Evolutionary conservation across 2,888 invertebrate genomes (phyloP).

Genomic region (Nomada ferruginata): DNA sequence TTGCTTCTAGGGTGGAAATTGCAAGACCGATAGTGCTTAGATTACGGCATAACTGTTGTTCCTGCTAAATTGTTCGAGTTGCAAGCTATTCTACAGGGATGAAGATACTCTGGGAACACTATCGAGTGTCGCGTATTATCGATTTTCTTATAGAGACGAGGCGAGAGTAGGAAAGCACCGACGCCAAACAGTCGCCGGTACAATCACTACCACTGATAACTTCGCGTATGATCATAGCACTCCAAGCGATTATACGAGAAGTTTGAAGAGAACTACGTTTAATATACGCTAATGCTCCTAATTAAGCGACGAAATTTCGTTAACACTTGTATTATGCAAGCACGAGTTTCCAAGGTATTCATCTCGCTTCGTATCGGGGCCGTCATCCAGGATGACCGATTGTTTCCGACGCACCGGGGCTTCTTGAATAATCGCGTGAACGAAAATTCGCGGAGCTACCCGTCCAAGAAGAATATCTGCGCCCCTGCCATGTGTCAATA

Average conservation of each 20-base stretch:
- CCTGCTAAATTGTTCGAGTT: too few relatives aligned
- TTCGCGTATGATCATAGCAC: too few relatives aligned
- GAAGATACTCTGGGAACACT: not conserved
- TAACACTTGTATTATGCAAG: not conserved
- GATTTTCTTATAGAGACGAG: too few relatives aligned
- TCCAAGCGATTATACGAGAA: too few relatives aligned
- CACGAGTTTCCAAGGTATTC: not conserved
- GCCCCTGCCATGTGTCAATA: conserved; percentile 4
- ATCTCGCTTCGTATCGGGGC: not conserved
- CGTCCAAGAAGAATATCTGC: conserved; percentile 20
- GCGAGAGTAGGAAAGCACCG: too few relatives aligned
- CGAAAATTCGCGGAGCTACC: not conserved
- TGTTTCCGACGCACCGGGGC: not conserved
- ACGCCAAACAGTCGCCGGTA: too few relatives aligned
- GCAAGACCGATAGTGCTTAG: too few relatives aligned
- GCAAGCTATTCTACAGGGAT: not conserved
- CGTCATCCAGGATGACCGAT: not conserved
- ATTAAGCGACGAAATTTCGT: not conserved
- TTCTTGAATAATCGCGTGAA: conserved; percentile 1
- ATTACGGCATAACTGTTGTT: too few relatives aligned
- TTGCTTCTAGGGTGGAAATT: too few relatives aligned
- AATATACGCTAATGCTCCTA: too few relatives aligned
- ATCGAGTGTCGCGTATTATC: not conserved
- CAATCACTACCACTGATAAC: too few relatives aligned
- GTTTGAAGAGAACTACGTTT: too few relatives aligned